A percentile compares a stretch with the other conserved stretches of the same genome.
phyloP scores from a whole-genome alignment of 1,140 invertebrate species.

The Pseudachorutes palmiensis region DNA sequence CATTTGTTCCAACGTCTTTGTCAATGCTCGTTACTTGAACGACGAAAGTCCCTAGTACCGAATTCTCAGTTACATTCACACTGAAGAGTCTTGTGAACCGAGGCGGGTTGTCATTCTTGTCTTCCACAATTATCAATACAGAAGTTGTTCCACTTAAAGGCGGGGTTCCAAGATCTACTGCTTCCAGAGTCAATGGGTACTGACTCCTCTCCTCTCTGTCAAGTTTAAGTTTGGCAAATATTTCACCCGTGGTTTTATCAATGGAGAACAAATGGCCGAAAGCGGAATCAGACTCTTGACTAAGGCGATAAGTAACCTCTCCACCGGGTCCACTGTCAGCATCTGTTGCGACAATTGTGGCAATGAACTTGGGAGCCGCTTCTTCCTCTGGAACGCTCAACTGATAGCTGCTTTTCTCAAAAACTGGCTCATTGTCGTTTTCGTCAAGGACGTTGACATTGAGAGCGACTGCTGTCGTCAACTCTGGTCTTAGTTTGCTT shows the following conservation, averaged over 20 bases:
- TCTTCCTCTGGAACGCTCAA: conserved; percentile 77
- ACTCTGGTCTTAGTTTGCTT: conserved; percentile 62
- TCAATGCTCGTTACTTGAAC: conserved; percentile 86
- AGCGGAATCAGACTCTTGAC: conserved; percentile 45
- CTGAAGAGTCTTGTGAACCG: conserved; percentile 84
- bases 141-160: conserved; percentile 72
- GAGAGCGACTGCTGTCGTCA: conserved; percentile 60
- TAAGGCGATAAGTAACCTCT: conserved; percentile 66
- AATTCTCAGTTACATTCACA: conserved; percentile 91
- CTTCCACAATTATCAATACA: conserved; percentile 70
- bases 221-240: conserved; percentile 69
- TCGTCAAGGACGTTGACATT: conserved; percentile 78
- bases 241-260: conserved; percentile 68
- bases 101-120: conserved; percentile 69
- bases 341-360: conserved; percentile 72
- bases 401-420: conserved; percentile 71
- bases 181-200: conserved; percentile 77
- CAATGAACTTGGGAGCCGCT: conserved; percentile 64
- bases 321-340: conserved; percentile 80
- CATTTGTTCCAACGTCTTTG: conserved; percentile 74
- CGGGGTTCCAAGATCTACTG: conserved; percentile 75
- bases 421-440: conserved; percentile 82
- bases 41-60: conserved; percentile 82
- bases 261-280: conserved; percentile 73
- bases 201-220: conserved; percentile 78